Percentiles rank a stretch among this genome's conserved stretches.
phyloP scores from a whole-genome alignment of 2,113 vertebrate species.

The Hippocampus comes region DNA sequence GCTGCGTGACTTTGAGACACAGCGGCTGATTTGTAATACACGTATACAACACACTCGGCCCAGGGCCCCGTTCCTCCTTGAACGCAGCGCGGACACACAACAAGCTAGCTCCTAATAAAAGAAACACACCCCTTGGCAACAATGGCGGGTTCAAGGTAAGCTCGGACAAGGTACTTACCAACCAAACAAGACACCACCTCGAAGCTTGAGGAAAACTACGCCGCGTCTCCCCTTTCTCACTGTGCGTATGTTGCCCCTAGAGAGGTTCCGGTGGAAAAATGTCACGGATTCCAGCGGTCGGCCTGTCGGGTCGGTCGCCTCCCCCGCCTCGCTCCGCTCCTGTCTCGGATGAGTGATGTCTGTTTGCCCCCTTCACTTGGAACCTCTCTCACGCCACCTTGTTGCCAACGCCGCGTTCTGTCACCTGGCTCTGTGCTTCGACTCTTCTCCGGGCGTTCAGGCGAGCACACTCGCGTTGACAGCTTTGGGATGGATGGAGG shows the following conservation, averaged over 20 bases:
- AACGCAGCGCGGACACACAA: slow-evolving; percentile 3
- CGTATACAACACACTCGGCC: slow-evolving; percentile 25
- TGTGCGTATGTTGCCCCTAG: slow-evolving; percentile 42
- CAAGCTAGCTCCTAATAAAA: slow-evolving; percentile 7
- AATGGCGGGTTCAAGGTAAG: slow-evolving; percentile 1
- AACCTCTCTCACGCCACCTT: slow-evolving; percentile 44
- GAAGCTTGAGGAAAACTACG: slow-evolving; percentile 21
- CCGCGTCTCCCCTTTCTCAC: slow-evolving; percentile 38
- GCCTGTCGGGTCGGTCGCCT: slow-evolving; percentile 24
- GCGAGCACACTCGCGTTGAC: slow-evolving; percentile 50
- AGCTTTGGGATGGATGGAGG: slow-evolving; percentile 49
- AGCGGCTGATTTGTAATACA: slow-evolving; percentile 12
- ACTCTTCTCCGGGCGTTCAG: slow-evolving; percentile 56
- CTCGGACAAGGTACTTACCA: slow-evolving; percentile 54
- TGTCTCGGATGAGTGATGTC: slow-evolving; percentile 7
- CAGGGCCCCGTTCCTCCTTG: slow-evolving; percentile 34
- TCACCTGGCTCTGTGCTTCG: slow-evolving; percentile 32
- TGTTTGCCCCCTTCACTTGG: slow-evolving; percentile 6
- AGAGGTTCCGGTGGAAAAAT: slow-evolving; percentile 57
- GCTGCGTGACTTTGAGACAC: neutral
- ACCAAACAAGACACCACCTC: slow-evolving; percentile 54
- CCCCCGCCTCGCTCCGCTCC: neutral
- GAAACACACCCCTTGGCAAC: slow-evolving; percentile 4
- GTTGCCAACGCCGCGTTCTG: slow-evolving; percentile 34
- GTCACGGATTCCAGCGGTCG: slow-evolving; percentile 57